These are phyloP conservation scores for Orussus abietinus DNA, from an alignment of 1,140 invertebrate genomes.

Conservation along the genomic window DNA sequence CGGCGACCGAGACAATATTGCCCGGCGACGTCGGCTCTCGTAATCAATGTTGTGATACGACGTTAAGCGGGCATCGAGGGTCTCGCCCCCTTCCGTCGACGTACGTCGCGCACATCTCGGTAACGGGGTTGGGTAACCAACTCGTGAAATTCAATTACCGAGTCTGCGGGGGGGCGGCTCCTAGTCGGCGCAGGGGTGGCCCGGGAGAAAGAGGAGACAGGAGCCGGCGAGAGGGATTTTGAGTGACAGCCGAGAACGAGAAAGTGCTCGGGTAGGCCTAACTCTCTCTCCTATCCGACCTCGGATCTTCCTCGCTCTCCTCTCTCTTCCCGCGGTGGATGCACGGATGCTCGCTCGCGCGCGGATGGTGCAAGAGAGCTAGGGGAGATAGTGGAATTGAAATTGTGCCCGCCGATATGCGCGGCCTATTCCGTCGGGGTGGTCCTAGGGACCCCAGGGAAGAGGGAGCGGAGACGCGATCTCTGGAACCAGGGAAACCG, in stretches of 20 bases:
- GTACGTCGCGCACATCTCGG: slow-evolving; percentile 10
- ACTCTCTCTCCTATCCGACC: slow-evolving; percentile 35
- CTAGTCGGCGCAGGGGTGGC: slow-evolving; percentile 25
- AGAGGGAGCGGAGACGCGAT: too few relatives aligned
- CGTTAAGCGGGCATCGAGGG: slow-evolving; percentile 41
- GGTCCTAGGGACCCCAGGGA: slow-evolving; percentile 13
- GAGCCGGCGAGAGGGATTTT: slow-evolving; percentile 30
- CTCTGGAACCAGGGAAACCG: too few relatives aligned
- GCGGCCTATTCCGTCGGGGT: slow-evolving; percentile 17
- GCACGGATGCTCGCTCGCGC: background rate
- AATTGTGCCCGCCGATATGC: slow-evolving; percentile 31
- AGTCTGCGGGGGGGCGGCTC: slow-evolving; percentile 41
- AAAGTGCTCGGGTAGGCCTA: slow-evolving; percentile 20
- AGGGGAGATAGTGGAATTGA: slow-evolving; percentile 40
- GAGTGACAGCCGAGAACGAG: slow-evolving; percentile 36
- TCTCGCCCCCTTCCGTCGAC: slow-evolving; percentile 26
- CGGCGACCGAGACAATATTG: background rate
- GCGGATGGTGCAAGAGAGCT: slow-evolving; percentile 21
- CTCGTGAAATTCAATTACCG: slow-evolving; percentile 55
- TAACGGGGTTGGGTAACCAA: slow-evolving; percentile 49
- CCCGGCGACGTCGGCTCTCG: slow-evolving; percentile 12
- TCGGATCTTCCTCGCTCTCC: slow-evolving; percentile 25
- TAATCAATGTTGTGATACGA: slow-evolving; percentile 45
- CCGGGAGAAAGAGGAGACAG: slow-evolving; percentile 27
- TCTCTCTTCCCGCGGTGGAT: slow-evolving; percentile 7